Conservation (phyloP, 2,113 vertebrate species). For the Cyanoramphus novaezelandiae region DNA sequence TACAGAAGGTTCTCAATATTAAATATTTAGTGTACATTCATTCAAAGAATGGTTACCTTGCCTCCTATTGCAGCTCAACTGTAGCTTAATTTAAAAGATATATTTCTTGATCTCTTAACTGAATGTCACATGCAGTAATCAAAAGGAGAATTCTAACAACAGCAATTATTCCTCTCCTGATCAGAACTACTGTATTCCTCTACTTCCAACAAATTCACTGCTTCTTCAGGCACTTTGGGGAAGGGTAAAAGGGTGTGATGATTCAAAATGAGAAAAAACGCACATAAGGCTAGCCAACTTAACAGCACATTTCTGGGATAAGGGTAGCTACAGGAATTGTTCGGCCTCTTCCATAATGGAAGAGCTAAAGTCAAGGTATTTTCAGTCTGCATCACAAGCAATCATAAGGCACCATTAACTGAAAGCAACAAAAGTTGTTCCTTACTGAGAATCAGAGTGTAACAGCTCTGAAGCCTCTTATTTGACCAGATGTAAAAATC, state of each 20-base stretch:
- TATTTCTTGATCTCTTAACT: not conserved
- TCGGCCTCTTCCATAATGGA: not conserved
- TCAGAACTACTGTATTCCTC: not conserved
- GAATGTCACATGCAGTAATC: not conserved
- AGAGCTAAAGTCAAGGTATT: not conserved
- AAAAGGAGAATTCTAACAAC: not conserved
- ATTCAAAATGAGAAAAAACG: not conserved
- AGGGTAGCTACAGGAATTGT: not conserved
- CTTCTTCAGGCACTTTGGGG: not conserved
- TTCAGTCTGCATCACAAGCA: not conserved
- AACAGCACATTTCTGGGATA: not conserved
- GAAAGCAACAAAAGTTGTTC: not conserved
- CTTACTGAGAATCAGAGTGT: not conserved
- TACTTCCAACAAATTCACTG: not conserved
- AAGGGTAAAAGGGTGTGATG: not conserved
- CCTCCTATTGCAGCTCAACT: not conserved
- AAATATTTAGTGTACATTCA: not conserved
- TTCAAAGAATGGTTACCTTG: not conserved
- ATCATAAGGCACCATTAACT: not conserved
- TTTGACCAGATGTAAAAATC: not conserved
- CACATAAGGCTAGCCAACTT: not conserved
- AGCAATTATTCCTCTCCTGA: not conserved
- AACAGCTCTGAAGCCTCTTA: not conserved
- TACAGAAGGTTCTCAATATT: constrained; percentile 5
- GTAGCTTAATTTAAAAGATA: not conserved